Percentiles rank a stretch among this genome's conserved stretches.
These are phyloP conservation scores for Phallusia fumigata DNA, from an alignment of 23 tunicate species.

Conservation along the genomic window DNA sequence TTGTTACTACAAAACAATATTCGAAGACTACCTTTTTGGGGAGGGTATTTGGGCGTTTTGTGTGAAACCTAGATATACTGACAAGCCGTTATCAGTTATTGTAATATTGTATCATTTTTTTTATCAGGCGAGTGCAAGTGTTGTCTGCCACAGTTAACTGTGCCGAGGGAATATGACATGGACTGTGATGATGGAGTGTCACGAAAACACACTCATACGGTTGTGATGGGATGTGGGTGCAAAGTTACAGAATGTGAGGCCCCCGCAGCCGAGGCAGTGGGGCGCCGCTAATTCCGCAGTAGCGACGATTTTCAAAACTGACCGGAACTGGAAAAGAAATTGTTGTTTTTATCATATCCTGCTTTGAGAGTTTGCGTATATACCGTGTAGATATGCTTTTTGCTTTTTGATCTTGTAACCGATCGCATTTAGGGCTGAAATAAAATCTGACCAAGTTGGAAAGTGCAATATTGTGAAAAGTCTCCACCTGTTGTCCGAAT, in stretches of 20 bases:
- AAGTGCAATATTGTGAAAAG: not conserved
- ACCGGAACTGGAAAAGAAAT: not conserved
- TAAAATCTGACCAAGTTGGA: not conserved
- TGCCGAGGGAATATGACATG: not conserved
- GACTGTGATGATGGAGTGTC: constrained; percentile 5
- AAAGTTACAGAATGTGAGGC: constrained; percentile 18
- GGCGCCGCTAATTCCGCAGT: not conserved
- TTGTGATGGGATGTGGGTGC: constrained; percentile 15
- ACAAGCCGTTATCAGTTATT: too few species aligned
- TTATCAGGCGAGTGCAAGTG: not conserved
- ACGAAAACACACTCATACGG: not conserved
- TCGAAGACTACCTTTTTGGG: too few species aligned
- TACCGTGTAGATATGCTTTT: not conserved
- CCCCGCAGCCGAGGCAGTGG: not conserved
- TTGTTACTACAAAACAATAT: too few species aligned
- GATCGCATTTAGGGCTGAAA: not conserved
- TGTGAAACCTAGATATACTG: too few species aligned
- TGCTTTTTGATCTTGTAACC: not conserved
- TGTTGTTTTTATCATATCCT: not conserved
- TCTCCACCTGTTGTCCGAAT: not conserved
- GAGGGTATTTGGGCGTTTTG: too few species aligned
- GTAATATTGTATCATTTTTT: not conserved
- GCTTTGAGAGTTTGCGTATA: not conserved
- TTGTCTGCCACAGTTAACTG: not conserved
- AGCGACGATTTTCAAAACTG: not conserved